Evolutionary conservation across 2,888 invertebrate genomes (phyloP), one percentile per base, ranked within the genome.

Genomic region (Eupithecia tripunctaria): DNA sequence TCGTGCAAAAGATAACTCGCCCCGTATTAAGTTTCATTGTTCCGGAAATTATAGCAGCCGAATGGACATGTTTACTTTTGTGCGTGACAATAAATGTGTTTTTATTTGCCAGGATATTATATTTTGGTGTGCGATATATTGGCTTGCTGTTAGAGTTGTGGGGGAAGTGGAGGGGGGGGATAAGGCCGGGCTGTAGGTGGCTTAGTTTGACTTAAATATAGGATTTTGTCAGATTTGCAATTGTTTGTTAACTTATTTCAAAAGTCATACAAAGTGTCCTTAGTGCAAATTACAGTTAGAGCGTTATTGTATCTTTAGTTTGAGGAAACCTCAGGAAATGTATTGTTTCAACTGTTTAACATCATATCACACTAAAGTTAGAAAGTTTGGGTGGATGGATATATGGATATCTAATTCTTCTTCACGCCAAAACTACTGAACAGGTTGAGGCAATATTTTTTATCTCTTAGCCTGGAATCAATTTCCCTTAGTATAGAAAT

Each of bases 1-100:
- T 88, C 84, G 84, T 86, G 88, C 88, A 85, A 81, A 84, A 76
- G 91, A 92, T 92, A 90, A 88, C 88, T 88, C 82, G 82, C 83
- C 85, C 76, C 82, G 85, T 87, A 90, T 89, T 87, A 86, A 87
- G 86, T 88, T 86, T 89, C 85, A 89, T 92, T 93, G 92, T 92
- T 87, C 85, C 81, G 84, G 81, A 85, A 89, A 88, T 91, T 89
- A 90, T 88, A 86, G 86, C 85, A 90, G 88, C 84, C 86, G 87
- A 88, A 88, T 86, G 80, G 87, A 86, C 88, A 87, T 90, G 88
- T 91, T 90, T 91, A 90, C 89, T 91, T 88, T 86, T 85, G 88
- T 89, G 87, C 87, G 90, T 87, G 88, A 88, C 89, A 87, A 85
- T 88, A 85, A 80, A 81, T 86, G 87, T 88, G 84, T 85, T 85